Percentiles rank a stretch among this genome's conserved stretches.
These are phyloP conservation scores for Euura saliciscinereae DNA, from an alignment of 1,140 invertebrate species.

Conservation along the genomic window DNA sequence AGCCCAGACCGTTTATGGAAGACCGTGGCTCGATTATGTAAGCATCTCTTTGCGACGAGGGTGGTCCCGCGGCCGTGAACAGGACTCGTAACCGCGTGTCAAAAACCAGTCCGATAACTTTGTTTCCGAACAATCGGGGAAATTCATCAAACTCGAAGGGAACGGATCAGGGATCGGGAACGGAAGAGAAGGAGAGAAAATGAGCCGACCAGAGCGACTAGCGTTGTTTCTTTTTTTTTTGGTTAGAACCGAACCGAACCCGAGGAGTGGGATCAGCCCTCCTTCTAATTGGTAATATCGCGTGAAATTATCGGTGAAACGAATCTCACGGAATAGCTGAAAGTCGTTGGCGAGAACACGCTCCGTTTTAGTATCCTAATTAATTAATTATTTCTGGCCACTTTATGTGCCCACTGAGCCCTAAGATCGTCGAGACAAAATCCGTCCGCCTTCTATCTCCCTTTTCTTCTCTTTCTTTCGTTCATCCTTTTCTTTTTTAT, in stretches of 20 bases:
- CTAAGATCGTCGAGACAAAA: constrained; percentile 1
- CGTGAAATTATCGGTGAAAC: not conserved
- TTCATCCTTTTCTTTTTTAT: constrained; percentile 11
- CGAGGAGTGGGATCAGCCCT: no score
- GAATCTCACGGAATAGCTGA: constrained; percentile 1
- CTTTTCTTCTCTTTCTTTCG: not conserved
- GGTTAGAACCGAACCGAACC: no score
- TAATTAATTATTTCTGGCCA: constrained; percentile 2
- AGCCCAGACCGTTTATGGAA: not conserved
- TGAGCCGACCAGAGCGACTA: no score
- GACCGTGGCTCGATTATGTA: not conserved
- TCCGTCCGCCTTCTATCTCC: not conserved
- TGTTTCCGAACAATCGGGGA: no score
- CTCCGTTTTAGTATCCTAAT: not conserved
- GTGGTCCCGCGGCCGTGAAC: not conserved
- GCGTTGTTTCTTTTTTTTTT: no score
- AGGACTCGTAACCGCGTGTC: no score
- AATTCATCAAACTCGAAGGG: no score
- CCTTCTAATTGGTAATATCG: constrained; percentile 3
- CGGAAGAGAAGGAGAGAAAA: no score
- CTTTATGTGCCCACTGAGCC: constrained; percentile 6
- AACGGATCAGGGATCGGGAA: no score
- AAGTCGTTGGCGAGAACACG: constrained; percentile 1
- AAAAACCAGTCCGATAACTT: no score
- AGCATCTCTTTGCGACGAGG: not conserved